Conservation (phyloP, 2,113 vertebrate genomes). For the Prionailurus viverrinus region DNA sequence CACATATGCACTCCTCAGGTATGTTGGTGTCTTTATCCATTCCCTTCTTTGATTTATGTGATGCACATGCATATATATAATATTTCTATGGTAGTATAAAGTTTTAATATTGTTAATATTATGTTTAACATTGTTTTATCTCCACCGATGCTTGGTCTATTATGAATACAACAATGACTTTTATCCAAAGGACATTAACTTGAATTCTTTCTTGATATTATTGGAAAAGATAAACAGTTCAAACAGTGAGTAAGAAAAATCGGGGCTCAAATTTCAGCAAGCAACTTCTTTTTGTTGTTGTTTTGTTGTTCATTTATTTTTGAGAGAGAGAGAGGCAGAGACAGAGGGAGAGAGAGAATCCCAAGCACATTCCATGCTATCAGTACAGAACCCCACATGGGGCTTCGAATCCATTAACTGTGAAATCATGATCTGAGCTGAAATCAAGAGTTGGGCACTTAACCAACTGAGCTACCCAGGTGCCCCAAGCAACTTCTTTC, state of each 20-base stretch:
- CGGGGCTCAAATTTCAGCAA: not conserved
- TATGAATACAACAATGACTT: not conserved
- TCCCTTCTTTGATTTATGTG: not conserved
- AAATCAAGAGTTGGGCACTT: too few relatives aligned
- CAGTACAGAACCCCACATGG: too few relatives aligned
- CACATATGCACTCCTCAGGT: not conserved
- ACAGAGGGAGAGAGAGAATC: too few relatives aligned
- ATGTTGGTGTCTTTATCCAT: not conserved
- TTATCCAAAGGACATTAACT: not conserved
- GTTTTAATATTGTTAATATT: not conserved
- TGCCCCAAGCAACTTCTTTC: not conserved
- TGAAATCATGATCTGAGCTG: too few relatives aligned
- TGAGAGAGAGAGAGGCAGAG: too few relatives aligned
- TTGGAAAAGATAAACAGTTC: not conserved
- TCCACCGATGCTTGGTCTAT: not conserved
- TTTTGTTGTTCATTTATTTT: too few relatives aligned
- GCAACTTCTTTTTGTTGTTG: too few relatives aligned
- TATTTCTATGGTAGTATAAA: not conserved
- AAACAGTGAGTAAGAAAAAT: constrained; percentile 23
- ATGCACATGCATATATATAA: not conserved
- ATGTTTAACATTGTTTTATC: not conserved
- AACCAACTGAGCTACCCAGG: too few relatives aligned
- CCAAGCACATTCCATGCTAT: too few relatives aligned
- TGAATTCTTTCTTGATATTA: not conserved
- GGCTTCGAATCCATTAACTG: too few relatives aligned